Conservation (phyloP, 2,888 invertebrate species). For the Beris morrisii region DNA sequence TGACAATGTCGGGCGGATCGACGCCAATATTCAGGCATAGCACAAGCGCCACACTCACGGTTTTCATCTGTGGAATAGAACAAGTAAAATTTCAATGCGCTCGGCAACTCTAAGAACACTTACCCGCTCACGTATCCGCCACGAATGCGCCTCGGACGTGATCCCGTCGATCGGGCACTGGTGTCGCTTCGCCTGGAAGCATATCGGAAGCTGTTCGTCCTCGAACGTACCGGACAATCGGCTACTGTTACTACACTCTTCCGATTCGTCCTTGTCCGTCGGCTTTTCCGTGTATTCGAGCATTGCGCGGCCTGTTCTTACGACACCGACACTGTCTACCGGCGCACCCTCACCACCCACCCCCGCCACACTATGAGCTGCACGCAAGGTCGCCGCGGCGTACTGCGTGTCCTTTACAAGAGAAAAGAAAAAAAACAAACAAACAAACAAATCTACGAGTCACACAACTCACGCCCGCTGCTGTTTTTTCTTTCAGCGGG, state of each 20-base stretch:
- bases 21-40: slow-evolving; percentile 98
- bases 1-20: slow-evolving; percentile 97
- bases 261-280: slow-evolving; percentile 21
- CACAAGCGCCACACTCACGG: slow-evolving; percentile 96
- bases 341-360: no score
- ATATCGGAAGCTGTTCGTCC: slow-evolving; percentile 47
- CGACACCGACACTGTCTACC: no score
- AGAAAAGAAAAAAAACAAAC: no score
- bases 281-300: slow-evolving; percentile 16
- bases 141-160: slow-evolving; percentile 71
- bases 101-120: slow-evolving; percentile 38
- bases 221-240: slow-evolving; percentile 8
- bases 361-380: no score
- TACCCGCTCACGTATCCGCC: slow-evolving; percentile 92
- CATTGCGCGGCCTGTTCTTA: slow-evolving; percentile 1
- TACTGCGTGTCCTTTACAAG: no score
- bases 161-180: slow-evolving; percentile 71
- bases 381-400: no score
- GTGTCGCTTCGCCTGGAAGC: slow-evolving; percentile 59
- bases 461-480: no score
- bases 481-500: no score
- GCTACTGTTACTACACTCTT: slow-evolving; percentile 7
- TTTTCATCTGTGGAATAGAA: slow-evolving; percentile 81
- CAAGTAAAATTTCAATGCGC: background rate
- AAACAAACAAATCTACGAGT: no score